Evolutionary conservation across 1,140 invertebrate genomes (phyloP).

Genomic region (Drosophila pallidifrons): DNA sequence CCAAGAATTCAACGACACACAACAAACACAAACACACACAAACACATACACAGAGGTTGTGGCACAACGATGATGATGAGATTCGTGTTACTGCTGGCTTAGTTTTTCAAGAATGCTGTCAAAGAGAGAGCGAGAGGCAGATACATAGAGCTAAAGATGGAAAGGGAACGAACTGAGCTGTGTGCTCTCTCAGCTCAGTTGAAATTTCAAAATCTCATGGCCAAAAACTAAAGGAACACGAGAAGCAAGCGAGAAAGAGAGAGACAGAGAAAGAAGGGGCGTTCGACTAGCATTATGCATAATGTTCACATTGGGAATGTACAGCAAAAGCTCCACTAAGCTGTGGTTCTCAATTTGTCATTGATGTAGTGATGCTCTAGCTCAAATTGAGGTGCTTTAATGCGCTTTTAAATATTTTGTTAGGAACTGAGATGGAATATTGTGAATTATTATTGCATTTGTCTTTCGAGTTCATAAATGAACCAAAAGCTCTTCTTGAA

Average conservation of each 20-base stretch:
- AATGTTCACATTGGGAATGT: not conserved
- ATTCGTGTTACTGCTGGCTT: slow-evolving; percentile 81
- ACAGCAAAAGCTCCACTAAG: not conserved
- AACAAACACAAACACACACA: slow-evolving; percentile 51
- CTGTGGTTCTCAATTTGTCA: too few relatives aligned
- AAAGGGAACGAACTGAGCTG: slow-evolving; percentile 4
- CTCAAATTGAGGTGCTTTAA: too few relatives aligned
- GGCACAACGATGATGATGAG: slow-evolving; percentile 39
- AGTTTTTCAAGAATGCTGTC: slow-evolving; percentile 70
- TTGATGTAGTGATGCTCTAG: too few relatives aligned
- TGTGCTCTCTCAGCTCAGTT: not conserved
- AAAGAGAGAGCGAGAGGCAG: not conserved
- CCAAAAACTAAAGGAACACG: not conserved
- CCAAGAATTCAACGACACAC: slow-evolving; percentile 74
- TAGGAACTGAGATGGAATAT: too few relatives aligned
- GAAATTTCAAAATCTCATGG: slow-evolving; percentile 13
- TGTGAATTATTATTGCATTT: too few relatives aligned
- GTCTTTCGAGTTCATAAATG: too few relatives aligned
- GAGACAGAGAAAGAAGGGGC: not conserved
- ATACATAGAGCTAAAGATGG: not conserved
- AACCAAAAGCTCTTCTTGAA: not conserved
- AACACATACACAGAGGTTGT: slow-evolving; percentile 22
- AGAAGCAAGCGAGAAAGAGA: not conserved
- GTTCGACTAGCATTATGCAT: not conserved
- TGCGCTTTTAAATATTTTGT: too few relatives aligned